Evolutionary conservation across 2,797 vertebrate genomes (phyloP), one percentile per base, ranked within the genome.

Genomic region (Sebastolobus altivelis): DNA sequence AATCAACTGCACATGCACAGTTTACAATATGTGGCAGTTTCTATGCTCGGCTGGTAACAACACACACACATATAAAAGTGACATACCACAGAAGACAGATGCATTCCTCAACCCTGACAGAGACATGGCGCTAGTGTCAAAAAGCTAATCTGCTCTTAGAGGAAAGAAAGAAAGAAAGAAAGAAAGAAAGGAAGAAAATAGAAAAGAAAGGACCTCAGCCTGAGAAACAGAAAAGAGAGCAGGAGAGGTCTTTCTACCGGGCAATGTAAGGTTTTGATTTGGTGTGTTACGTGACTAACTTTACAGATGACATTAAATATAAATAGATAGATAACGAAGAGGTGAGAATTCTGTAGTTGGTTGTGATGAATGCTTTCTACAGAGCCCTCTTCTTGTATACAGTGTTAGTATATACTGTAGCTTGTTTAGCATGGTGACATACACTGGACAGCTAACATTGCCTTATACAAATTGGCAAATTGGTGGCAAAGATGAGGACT

Each of bases 131-230:
- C 14, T n/a, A 16, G 56, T 74, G 81, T 81, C 77, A 87, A 87
- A 85, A 84, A 72, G 80, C 71, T 88, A 82, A 87, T 76, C 82
- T 6, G 3, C 68, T 87, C 80, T 90, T 58, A 73, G 38, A 72
- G 11, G 37, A 72, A 61, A 25, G 25, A 56, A 31, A 69, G 58
- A 72, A 31, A 38, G 58, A 72, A 31, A 38, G 9, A 61, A 49
- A 68, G 0, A 54, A 31, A 69, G 61, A 68, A 49, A 20, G 16
- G 5, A 22, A 35, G 12, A 62, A 49, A 66, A 11, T 43, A 25
- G 22, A 27, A 67, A 14, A 62, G 46, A 69, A 38, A 61, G 18
- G 46, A 13, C 7, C 6, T 69, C 6, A 52, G 54, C 16, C 9
- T n/a, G 1, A 75, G 2, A 68, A 13, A 13, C n/a, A 27, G 61